Evolutionary conservation across 1,140 invertebrate species (phyloP).

Genomic region (Drosophila pandora): DNA sequence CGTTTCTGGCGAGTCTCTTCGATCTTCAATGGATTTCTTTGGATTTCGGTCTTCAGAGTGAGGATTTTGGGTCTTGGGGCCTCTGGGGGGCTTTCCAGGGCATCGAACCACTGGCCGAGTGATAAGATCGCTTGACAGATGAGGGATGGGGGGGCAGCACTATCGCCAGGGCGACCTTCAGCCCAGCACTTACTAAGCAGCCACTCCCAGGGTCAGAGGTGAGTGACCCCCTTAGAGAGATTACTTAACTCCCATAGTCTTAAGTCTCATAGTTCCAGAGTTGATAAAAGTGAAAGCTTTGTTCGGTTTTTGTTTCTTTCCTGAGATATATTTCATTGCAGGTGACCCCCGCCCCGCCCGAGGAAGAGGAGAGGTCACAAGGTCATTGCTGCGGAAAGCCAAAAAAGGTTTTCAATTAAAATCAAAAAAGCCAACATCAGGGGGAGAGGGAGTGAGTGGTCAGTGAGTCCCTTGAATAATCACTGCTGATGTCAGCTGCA

Average conservation of each 20-base stretch:
- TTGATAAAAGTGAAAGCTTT: constrained; percentile 55
- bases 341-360: constrained; percentile 14
- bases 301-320: constrained; percentile 6
- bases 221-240: constrained; percentile 5
- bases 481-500: constrained; percentile 41
- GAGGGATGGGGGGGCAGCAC: neutral
- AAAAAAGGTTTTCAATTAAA: constrained; percentile 38
- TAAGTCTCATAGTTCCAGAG: neutral
- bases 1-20: constrained; percentile 28
- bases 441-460: neutral
- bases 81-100: constrained; percentile 2
- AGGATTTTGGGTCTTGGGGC: constrained; percentile 5
- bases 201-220: constrained; percentile 1
- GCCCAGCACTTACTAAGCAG: neutral
- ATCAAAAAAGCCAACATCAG: constrained; percentile 3
- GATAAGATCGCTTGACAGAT: constrained; percentile 22
- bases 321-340: constrained; percentile 26
- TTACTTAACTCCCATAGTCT: constrained; percentile 3
- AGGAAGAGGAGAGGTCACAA: constrained; percentile 22
- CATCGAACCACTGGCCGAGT: constrained; percentile 22
- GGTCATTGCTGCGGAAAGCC: constrained; percentile 7
- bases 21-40: too few relatives aligned
- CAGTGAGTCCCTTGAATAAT: constrained; percentile 5
- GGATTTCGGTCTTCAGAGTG: neutral
- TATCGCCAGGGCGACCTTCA: constrained; percentile 18